Evolutionary conservation across 2,888 invertebrate species (phyloP).

Genomic region (Agrochola litura): DNA sequence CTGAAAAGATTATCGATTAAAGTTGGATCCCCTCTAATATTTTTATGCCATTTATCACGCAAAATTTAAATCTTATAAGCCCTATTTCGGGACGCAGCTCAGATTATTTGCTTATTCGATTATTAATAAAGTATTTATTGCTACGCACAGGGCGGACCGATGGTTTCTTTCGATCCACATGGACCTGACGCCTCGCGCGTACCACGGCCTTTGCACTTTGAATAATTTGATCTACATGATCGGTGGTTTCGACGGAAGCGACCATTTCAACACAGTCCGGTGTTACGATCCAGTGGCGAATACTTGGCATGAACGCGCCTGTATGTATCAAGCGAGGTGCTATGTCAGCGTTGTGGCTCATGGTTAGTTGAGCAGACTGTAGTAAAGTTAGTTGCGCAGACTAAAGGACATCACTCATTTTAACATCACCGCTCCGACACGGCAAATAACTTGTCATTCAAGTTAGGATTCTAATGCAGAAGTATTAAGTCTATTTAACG

Average conservation of each 20-base stretch:
- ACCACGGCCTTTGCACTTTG: conserved; percentile 94
- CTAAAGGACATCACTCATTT: no score
- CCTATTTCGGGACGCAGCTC: neutral
- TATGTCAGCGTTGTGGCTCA: conserved; percentile 94
- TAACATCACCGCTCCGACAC: no score
- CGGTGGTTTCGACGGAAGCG: conserved; percentile 95
- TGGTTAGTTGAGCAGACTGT: conserved; percentile 78
- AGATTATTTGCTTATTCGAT: neutral
- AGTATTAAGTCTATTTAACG: no score
- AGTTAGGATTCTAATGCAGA: no score
- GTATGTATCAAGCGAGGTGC: conserved; percentile 95
- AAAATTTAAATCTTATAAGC: neutral
- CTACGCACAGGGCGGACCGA: conserved; percentile 91
- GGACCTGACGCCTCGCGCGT: conserved; percentile 93
- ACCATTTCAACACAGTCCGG: conserved; percentile 94
- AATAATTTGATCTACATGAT: conserved; percentile 94
- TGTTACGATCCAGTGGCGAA: conserved; percentile 95
- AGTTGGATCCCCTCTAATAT: neutral
- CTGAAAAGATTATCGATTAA: neutral
- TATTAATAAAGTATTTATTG: conserved; percentile 17
- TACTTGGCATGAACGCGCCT: conserved; percentile 94
- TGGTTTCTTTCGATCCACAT: conserved; percentile 94
- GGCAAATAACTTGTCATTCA: no score
- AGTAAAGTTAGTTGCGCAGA: neutral
- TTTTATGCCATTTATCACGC: neutral